Percentiles rank a stretch among this genome's conserved stretches.
Evolutionary conservation across 2,888 invertebrate genomes (phyloP).

Genomic region (Neuroscelio doddi): DNA sequence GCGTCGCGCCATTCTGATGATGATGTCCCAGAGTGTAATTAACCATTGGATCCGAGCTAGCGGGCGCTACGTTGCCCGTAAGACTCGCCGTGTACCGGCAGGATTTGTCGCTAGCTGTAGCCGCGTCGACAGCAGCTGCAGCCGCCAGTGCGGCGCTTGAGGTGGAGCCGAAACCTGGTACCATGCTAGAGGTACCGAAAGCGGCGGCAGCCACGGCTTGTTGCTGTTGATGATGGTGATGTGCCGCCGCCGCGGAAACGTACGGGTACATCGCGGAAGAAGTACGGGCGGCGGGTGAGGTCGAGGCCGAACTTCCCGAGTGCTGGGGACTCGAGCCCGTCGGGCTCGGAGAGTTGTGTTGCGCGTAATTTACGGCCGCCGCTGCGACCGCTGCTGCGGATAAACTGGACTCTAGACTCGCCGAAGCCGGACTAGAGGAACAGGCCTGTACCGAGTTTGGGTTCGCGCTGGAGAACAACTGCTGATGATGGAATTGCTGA

Average conservation of each 20-base stretch:
- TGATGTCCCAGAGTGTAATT: constrained; percentile 85
- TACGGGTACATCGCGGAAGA: constrained; percentile 93
- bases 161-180: constrained; percentile 76
- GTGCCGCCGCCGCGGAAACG: constrained; percentile 82
- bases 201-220: constrained; percentile 79
- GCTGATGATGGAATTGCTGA: constrained; percentile 83
- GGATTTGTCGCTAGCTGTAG: constrained; percentile 83
- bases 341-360: constrained; percentile 74
- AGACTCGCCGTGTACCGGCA: constrained; percentile 84
- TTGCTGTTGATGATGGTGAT: constrained; percentile 81
- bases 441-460: constrained; percentile 81
- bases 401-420: constrained; percentile 79
- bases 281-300: constrained; percentile 75
- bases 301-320: constrained; percentile 79
- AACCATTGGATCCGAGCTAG: constrained; percentile 82
- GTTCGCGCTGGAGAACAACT: constrained; percentile 80
- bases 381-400: constrained; percentile 76
- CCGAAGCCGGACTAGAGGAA: constrained; percentile 78
- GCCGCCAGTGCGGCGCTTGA: constrained; percentile 75
- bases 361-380: constrained; percentile 88
- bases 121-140: constrained; percentile 79
- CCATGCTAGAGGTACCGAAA: constrained; percentile 79
- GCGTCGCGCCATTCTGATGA: constrained; percentile 79
- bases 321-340: constrained; percentile 82
- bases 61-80: constrained; percentile 76